Base-by-base conservation (phyloP, 2,113 vertebrate species). In the Pipa parva region DNA sequence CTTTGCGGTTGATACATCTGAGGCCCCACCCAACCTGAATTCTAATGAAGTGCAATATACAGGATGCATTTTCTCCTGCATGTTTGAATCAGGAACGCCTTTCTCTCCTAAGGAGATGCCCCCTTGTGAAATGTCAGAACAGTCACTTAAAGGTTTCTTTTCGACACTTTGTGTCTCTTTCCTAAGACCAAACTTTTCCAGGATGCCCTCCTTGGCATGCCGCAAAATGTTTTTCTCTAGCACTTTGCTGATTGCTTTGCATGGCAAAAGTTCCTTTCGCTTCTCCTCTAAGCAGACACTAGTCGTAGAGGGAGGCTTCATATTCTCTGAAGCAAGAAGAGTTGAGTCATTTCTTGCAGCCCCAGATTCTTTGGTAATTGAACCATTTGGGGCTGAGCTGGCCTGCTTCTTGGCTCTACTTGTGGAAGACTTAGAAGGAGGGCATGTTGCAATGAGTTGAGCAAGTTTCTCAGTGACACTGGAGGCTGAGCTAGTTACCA, bases 401-500 rank as follows among this genome's bases (percentile, higher is more conserved):
- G 77, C 78, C 0, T 80, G 79, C 75, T 90, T 91, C 79, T 89
- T 90, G 65, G 83, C 83, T 87, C 95, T 97, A 56, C 86, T 87
- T 82, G 97, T 99, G 81, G 92, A 90, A 83, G 90, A 93, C 90
- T 98, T 99, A 67, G 92, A 85, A 59, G 93, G 93, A 60, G 95
- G 95, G 76, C 97, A 97, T 59, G 92, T 97, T 45, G 93, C 94
- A 75, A 98, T 97, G 42, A 99, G 94, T 29, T 97, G 93, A 63
- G 94, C 94, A 77, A 98, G 80, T 78, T 99, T 99, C 72, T 97
- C 95, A 22, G 93, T 95, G 37, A 97, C 92, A 1, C 91, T 93
- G 15, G 92, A 87, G 6, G 89, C 75, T 12, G 49, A 85, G 83
- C 94, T 94, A 0, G 88, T 92, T 58, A 81, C 81, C 77, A 82